Conservation (phyloP, 2,113 vertebrate genomes). For the Canis aureus region DNA sequence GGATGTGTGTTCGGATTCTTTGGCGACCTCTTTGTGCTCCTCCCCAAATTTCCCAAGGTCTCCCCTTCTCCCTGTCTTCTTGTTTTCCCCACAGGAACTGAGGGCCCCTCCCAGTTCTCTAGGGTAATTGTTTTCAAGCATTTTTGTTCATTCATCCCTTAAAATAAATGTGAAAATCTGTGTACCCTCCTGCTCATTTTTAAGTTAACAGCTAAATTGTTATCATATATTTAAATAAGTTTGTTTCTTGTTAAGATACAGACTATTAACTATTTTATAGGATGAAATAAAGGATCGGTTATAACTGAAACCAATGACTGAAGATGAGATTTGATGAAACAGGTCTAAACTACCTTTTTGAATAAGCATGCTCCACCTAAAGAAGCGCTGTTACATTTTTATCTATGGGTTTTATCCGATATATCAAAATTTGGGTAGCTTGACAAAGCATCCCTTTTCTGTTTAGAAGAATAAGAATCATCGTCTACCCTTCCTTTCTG, state of each 20-base stretch:
- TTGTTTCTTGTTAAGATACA: background rate
- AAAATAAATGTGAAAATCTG: background rate
- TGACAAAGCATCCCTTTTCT: background rate
- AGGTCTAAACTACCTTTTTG: background rate
- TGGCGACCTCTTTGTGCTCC: background rate
- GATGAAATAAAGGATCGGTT: background rate
- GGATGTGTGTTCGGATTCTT: background rate
- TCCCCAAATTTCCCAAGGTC: background rate
- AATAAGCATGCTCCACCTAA: slow-evolving; percentile 3
- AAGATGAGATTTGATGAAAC: background rate
- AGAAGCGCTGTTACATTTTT: background rate
- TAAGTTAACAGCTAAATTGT: background rate
- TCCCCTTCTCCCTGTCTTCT: background rate
- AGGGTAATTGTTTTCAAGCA: background rate
- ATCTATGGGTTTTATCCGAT: background rate
- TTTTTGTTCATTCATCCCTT: background rate
- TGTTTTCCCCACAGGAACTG: background rate
- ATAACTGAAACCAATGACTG: background rate
- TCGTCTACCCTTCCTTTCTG: background rate
- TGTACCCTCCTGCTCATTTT: background rate
- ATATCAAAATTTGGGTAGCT: background rate
- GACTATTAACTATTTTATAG: background rate
- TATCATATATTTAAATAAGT: background rate
- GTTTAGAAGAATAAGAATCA: background rate
- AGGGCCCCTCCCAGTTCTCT: background rate